Percentiles rank a stretch among this genome's conserved stretches.
phyloP scores from a whole-genome alignment of 2,113 vertebrate genomes.

The Malurus alboscapulatus region DNA sequence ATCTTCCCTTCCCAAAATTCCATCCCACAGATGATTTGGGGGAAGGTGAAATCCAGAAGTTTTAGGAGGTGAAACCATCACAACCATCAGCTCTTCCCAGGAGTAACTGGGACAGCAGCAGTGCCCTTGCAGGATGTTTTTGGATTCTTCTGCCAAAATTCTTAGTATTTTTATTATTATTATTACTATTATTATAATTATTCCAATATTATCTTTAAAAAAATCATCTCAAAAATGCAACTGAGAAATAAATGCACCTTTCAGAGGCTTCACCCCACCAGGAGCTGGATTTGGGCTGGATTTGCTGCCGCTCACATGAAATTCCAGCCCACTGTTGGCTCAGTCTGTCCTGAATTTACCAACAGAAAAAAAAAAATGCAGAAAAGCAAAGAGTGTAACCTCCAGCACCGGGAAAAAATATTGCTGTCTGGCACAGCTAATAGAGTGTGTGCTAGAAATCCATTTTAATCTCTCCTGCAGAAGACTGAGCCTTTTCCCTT shows the following conservation, averaged over 20 bases:
- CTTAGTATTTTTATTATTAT: too few relatives aligned
- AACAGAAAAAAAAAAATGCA: not conserved
- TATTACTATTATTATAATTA: too few relatives aligned
- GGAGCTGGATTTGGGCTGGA: not conserved
- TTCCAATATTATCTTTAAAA: not conserved
- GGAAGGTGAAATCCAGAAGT: not conserved
- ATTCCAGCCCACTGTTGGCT: not conserved
- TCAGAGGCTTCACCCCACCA: not conserved
- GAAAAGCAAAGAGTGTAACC: constrained; percentile 6
- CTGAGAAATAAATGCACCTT: not conserved
- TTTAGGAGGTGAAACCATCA: not conserved
- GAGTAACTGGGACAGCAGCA: not conserved
- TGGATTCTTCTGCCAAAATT: too few relatives aligned
- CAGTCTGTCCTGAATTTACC: not conserved
- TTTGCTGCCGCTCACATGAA: not conserved
- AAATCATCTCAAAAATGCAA: not conserved
- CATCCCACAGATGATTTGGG: not conserved
- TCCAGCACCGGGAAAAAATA: not conserved
- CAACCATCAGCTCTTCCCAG: not conserved
- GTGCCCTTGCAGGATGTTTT: not conserved
- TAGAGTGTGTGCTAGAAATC: constrained; percentile 21
- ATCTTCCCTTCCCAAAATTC: not conserved
- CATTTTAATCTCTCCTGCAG: constrained; percentile 14
- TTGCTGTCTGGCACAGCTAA: constrained; percentile 1
- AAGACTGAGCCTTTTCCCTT: not conserved